phyloP scores from a whole-genome alignment of 2,113 vertebrate genomes.

The Fregetta grallaria region DNA sequence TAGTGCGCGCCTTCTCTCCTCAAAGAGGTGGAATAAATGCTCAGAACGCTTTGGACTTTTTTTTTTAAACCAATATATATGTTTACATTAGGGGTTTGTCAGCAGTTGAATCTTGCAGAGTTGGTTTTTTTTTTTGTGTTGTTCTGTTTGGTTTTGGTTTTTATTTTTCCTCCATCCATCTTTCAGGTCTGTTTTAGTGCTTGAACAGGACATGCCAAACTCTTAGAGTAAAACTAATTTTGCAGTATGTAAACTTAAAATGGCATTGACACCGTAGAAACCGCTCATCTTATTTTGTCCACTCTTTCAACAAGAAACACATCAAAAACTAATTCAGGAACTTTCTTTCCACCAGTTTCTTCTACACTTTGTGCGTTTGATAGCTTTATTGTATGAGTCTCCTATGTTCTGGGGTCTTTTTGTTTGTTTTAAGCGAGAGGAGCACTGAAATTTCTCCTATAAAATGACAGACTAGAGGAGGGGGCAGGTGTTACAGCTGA shows the following conservation, averaged over 20 bases:
- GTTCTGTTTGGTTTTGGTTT: background rate
- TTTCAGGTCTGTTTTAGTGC: background rate
- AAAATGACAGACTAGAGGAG: background rate
- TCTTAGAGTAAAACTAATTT: background rate
- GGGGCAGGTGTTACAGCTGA: background rate
- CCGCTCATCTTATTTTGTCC: background rate
- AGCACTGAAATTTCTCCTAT: background rate
- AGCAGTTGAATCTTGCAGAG: background rate
- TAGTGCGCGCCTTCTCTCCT: background rate
- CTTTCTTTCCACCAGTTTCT: background rate
- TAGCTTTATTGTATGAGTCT: background rate
- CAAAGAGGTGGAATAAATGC: background rate
- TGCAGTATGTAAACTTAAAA: background rate
- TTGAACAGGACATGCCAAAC: background rate
- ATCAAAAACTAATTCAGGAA: background rate
- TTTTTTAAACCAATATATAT: background rate
- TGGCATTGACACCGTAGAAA: background rate
- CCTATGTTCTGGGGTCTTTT: background rate
- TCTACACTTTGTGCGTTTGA: background rate
- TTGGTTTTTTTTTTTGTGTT: background rate
- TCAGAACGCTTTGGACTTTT: background rate
- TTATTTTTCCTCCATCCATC: background rate
- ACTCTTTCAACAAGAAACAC: background rate
- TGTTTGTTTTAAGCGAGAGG: background rate
- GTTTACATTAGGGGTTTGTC: background rate